Conservation (phyloP, 2,113 vertebrate species). For the Alouatta palliata region DNA sequence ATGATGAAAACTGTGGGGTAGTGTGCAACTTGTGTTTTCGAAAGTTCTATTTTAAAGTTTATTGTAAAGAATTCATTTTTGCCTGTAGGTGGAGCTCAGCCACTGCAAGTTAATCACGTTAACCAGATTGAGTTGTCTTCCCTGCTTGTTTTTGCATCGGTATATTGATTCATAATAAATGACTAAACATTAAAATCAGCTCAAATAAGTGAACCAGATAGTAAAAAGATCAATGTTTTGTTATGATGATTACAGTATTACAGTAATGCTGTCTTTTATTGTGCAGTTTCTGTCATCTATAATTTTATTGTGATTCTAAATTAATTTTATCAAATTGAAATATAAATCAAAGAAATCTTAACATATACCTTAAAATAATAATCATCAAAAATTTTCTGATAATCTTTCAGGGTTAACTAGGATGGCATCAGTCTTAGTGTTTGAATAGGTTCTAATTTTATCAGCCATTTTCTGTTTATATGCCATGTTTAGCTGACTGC, state of each 20-base stretch:
- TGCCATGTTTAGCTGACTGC: not conserved
- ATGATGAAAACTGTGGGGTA: not conserved
- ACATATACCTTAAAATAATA: not conserved
- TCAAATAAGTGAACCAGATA: not conserved
- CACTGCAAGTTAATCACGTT: constrained; percentile 52
- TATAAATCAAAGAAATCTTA: constrained; percentile 33
- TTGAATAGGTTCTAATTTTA: not conserved
- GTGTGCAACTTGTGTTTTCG: not conserved
- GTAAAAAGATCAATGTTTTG: not conserved
- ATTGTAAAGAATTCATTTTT: not conserved
- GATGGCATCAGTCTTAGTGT: not conserved
- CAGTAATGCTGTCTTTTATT: not conserved
- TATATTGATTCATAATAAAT: constrained; percentile 19
- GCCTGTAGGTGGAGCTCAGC: constrained; percentile 84
- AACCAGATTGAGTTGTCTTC: not conserved
- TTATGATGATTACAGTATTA: constrained; percentile 19
- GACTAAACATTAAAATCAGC: not conserved
- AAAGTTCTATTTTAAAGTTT: constrained; percentile 14
- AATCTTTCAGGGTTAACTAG: not conserved
- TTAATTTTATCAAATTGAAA: constrained; percentile 43
- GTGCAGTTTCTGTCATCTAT: not conserved
- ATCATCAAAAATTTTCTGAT: not conserved
- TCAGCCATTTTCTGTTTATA: not conserved
- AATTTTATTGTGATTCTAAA: constrained; percentile 32
- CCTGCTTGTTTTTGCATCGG: not conserved